Evolutionary conservation across 2,888 invertebrate species (phyloP).

Genomic region (Notodonta ziczac): DNA sequence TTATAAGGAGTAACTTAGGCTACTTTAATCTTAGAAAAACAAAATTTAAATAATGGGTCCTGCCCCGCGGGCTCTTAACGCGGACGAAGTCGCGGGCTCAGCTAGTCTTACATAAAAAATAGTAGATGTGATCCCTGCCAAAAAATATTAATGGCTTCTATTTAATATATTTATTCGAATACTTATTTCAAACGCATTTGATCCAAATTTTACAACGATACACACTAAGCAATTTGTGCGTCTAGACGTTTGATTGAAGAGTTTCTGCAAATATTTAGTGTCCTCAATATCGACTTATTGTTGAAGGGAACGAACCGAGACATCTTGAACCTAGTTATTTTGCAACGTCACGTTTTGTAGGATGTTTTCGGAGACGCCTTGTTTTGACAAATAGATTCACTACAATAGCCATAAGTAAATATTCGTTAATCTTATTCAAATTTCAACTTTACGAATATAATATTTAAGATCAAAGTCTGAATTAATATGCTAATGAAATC

Average conservation of each 20-base stretch:
- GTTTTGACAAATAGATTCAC: conserved; percentile 1
- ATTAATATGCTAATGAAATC: neutral
- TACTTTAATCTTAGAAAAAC: too few relatives aligned
- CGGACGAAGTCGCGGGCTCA: too few relatives aligned
- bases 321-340: neutral
- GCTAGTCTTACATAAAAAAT: too few relatives aligned
- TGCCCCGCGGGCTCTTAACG: too few relatives aligned
- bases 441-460: neutral
- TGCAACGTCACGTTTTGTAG: conserved; percentile 1
- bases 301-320: neutral
- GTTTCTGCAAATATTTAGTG: conserved; percentile 1
- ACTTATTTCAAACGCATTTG: too few relatives aligned
- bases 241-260: neutral
- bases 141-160: neutral
- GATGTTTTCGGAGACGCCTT: neutral
- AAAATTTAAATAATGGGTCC: too few relatives aligned
- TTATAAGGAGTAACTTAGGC: too few relatives aligned
- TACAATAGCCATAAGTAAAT: neutral
- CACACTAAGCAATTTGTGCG: neutral
- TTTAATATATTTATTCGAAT: too few relatives aligned
- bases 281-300: neutral
- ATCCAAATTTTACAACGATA: too few relatives aligned
- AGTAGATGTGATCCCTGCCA: neutral
- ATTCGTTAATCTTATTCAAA: neutral
- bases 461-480: too few relatives aligned